Base-by-base conservation (phyloP, 2,888 invertebrate species). In the Panzeria rudis region DNA sequence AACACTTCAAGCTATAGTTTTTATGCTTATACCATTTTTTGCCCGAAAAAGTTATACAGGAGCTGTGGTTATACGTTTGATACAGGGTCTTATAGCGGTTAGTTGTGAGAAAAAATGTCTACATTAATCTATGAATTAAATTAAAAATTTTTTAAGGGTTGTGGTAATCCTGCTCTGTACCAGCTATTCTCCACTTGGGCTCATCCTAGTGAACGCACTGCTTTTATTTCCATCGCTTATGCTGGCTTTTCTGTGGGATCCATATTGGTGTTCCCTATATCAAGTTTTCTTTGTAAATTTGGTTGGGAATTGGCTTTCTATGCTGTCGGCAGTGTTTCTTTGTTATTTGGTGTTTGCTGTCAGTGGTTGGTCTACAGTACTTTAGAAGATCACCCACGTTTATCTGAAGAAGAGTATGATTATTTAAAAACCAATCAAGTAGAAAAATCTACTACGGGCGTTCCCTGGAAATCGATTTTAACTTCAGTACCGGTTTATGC, bases 261-360 rank as follows among this genome's bases (percentile, higher is more conserved):
- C 0, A 88, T 93, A 3, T 76, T 94, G 7, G 94, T 94, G 0
- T 94, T 94, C 87, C 94, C 95, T 0, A 84, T 95, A 25, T 93
- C 94, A 5, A 94, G 94, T 25, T 91, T 93, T 20, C 89, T 95
- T 7, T 95, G 95, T 88, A 91, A 93, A 82, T 93, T 93, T 76
- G 94, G 95, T 15, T 95, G 95, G 95, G 93, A 93, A 2, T 93
- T 93, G 11, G 93, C 94, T 6, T 95, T 95, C 90, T 95, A 95
- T 89, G 90, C 93, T 11, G 90, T 94, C 29, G 91, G 90, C 44
- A 71, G 84, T 50, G 75, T 89, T 61, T 8, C 90, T 89, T 93
- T 90, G 0, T 0, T 88, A 0, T 90, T 88, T 61, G 90, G 91
- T 6, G 81, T 91, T 3, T 47, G 80, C 6, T 90, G 89, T 13